These are phyloP conservation scores for Xestia sexstrigata DNA, from an alignment of 2,888 invertebrate genomes.

Conservation along the genomic window DNA sequence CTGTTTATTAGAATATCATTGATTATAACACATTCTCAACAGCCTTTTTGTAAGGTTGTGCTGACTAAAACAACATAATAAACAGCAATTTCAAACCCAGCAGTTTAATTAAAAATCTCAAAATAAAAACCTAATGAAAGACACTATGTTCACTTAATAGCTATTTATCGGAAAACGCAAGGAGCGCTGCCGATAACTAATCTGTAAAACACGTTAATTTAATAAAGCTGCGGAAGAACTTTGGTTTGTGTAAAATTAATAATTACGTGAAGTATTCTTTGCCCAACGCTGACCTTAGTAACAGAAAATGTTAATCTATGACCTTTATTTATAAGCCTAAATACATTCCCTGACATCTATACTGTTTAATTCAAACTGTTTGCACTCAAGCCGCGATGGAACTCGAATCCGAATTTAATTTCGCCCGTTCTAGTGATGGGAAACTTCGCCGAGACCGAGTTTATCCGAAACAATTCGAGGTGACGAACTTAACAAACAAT, in stretches of 20 bases:
- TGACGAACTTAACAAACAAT: constrained; percentile 74
- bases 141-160: constrained; percentile 26
- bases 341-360: constrained; percentile 14
- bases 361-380: constrained; percentile 19
- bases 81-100: not conserved
- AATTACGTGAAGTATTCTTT: constrained; percentile 59
- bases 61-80: constrained; percentile 2
- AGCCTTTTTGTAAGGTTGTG: too few relatives aligned
- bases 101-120: constrained; percentile 28
- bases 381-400: constrained; percentile 41
- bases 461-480: constrained; percentile 70
- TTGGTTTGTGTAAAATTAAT: constrained; percentile 62
- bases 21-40: not conserved
- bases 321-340: not conserved
- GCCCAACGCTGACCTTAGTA: not conserved
- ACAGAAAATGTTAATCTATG: not conserved
- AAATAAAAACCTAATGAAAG: constrained; percentile 25
- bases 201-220: constrained; percentile 64
- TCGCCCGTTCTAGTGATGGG: constrained; percentile 50
- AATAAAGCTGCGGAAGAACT: constrained; percentile 64
- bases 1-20: too few relatives aligned
- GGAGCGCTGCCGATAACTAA: constrained; percentile 41
- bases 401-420: constrained; percentile 61
- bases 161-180: constrained; percentile 39
- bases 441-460: constrained; percentile 59